These are phyloP conservation scores for Argyra leucocephala DNA, from an alignment of 2,888 invertebrate genomes.

Conservation along the genomic window DNA sequence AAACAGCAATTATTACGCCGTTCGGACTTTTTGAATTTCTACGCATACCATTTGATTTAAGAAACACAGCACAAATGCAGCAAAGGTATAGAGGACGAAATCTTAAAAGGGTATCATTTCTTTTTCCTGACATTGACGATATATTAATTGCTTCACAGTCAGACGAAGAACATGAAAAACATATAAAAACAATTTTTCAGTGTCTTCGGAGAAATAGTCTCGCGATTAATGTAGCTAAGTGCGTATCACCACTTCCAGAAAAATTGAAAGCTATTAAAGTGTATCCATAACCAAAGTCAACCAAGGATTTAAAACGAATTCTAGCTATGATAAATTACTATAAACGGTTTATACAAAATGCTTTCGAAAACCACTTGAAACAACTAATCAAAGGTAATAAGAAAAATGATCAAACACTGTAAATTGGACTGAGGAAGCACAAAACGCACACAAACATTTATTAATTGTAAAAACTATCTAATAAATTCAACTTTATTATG, in stretches of 20 bases:
- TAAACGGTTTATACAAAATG: too few species aligned
- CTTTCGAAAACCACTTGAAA: too few species aligned
- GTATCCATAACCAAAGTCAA: slow-evolving; percentile 18
- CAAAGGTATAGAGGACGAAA: slow-evolving; percentile 31
- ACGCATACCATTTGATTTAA: slow-evolving; percentile 32
- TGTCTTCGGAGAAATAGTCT: slow-evolving; percentile 25
- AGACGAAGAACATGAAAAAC: slow-evolving; percentile 20
- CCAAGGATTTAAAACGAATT: slow-evolving; percentile 20
- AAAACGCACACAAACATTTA: too few species aligned
- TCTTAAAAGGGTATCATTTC: slow-evolving; percentile 22
- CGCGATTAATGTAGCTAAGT: slow-evolving; percentile 26
- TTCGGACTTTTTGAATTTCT: slow-evolving; percentile 34
- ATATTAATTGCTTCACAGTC: slow-evolving; percentile 20
- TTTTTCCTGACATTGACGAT: slow-evolving; percentile 22
- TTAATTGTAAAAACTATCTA: too few species aligned
- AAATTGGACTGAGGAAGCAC: too few species aligned
- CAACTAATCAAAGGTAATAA: too few species aligned
- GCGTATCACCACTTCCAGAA: slow-evolving; percentile 15
- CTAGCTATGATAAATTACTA: slow-evolving; percentile 18
- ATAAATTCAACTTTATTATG: too few species aligned
- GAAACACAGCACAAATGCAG: slow-evolving; percentile 34
- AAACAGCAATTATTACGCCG: slow-evolving; percentile 36
- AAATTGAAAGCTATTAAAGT: slow-evolving; percentile 20
- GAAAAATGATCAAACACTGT: too few species aligned
- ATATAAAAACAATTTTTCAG: slow-evolving; percentile 24